Percentiles rank a stretch among this genome's conserved stretches.
phyloP scores from a whole-genome alignment of 2,113 vertebrate species.

The Megaptera novaeangliae region DNA sequence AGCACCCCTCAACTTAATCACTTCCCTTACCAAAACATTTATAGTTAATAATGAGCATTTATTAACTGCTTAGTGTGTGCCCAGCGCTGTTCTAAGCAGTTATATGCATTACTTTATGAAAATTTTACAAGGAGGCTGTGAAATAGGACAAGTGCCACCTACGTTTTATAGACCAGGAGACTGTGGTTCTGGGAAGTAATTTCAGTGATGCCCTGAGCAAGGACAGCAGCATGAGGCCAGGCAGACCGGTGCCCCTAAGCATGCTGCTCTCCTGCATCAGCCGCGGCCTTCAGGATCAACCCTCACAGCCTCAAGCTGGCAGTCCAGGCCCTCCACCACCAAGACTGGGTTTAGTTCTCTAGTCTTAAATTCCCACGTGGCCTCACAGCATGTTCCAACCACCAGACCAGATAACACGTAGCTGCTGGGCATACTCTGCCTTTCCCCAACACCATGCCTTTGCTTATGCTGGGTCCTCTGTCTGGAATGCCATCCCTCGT shows the following conservation, averaged over 20 bases:
- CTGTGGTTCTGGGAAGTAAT: not conserved
- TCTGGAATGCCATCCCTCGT: not conserved
- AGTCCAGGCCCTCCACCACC: not conserved
- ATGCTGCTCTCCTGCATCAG: not conserved
- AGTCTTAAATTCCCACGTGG: not conserved
- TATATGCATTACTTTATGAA: not conserved
- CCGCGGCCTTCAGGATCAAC: not conserved
- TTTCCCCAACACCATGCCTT: not conserved
- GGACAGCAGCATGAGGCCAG: not conserved
- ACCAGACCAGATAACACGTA: accelerated
- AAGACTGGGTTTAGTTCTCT: not conserved
- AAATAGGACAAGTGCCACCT: not conserved
- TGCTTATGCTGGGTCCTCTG: not conserved
- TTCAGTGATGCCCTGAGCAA: not conserved
- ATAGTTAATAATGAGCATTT: not conserved
- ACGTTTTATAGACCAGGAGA: not conserved
- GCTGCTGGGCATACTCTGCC: not conserved
- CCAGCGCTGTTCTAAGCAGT: too few relatives aligned
- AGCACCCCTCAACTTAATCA: not conserved
- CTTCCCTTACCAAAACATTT: not conserved
- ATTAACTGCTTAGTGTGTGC: not conserved
- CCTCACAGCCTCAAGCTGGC: not conserved
- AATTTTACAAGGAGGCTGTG: not conserved
- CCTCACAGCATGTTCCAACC: not conserved
- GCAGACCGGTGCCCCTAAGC: too few relatives aligned